Base-by-base conservation (phyloP, 1,140 invertebrate species). In the Drosophila kohkoa region DNA sequence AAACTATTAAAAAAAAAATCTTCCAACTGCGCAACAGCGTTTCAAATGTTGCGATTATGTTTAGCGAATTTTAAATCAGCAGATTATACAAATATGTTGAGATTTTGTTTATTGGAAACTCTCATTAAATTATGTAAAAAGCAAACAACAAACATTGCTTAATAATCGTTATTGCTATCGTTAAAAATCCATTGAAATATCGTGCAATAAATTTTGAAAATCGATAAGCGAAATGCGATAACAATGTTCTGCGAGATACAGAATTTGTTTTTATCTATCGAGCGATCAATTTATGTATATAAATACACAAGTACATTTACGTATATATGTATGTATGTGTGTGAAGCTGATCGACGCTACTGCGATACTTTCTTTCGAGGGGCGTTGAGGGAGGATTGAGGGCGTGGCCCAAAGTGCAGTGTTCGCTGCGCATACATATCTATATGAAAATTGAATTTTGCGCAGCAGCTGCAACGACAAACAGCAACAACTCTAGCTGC, bases 391-490 rank as follows among this genome's bases (percentile, higher is more conserved):
- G 10, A 15, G 46, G 7, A 48, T 25, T 25, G 54, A 45, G 54
- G 70, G 70, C 63, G 70, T 73, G 63, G 52, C 35, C 16, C 0
- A 1, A 35, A 45, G 32, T 41, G 35, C 52, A 28, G 59, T 59
- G 54, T 20, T 30, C 28, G 52, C 63, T 67, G 63, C 67, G 57
- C 59, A 75, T 57, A 55, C 59, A 75, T 57, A 55, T 25, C 3
- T 25, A 25, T 49, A 35, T 20, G 20, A 30, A 68, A 73, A 58
- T 59, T 66, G 43, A 69, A 74, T 69, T 69, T 55, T 20, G 58
- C 57, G 62, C 65, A 54, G 15, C 20, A 38, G 32, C 32, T 32
- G 32, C 32, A 8, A 32, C 32, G 6, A 8, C 32, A 32, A 7
- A 32, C 7, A 41, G 11, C 20, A 28, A 45, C 38, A 62, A 15